phyloP scores from a whole-genome alignment of 2,888 invertebrate species.

The Halictus quadricinctus region DNA sequence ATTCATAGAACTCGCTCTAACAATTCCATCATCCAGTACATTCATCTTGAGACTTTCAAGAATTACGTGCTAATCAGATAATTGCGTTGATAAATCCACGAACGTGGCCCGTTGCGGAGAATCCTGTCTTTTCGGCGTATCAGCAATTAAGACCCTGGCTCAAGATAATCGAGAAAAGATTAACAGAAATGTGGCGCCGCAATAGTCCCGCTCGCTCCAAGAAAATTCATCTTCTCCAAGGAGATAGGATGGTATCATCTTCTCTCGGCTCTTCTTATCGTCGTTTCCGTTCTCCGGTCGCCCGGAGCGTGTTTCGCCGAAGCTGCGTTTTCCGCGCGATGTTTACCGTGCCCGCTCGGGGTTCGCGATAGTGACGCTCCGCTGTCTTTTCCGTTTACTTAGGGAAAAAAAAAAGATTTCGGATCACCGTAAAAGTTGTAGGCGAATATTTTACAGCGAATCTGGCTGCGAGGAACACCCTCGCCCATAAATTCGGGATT shows the following conservation, averaged over 20 bases:
- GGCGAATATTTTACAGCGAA: constrained; percentile 1
- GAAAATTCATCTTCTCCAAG: constrained; percentile 10
- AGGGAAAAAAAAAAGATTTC: neutral
- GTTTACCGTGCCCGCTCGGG: neutral
- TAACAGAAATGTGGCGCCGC: neutral
- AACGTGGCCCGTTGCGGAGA: neutral
- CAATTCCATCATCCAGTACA: neutral
- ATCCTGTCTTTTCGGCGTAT: neutral
- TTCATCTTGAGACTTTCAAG: neutral
- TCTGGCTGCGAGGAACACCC: neutral
- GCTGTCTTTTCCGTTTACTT: neutral
- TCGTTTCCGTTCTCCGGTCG: neutral
- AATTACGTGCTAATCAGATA: neutral
- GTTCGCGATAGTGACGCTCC: neutral
- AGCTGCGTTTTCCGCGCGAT: constrained; percentile 4
- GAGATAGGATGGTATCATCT: neutral
- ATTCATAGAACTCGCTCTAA: neutral
- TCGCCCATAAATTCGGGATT: neutral
- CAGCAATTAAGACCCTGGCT: constrained; percentile 1
- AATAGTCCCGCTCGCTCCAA: neutral
- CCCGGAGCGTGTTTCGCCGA: neutral
- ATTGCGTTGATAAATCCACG: neutral
- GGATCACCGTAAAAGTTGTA: constrained; percentile 14
- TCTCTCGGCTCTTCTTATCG: constrained; percentile 18
- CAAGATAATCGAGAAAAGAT: neutral